A percentile compares a stretch with the other conserved stretches of the same genome.
phyloP scores from a whole-genome alignment of 2,888 invertebrate genomes.

The Heteromurus nitidus region DNA sequence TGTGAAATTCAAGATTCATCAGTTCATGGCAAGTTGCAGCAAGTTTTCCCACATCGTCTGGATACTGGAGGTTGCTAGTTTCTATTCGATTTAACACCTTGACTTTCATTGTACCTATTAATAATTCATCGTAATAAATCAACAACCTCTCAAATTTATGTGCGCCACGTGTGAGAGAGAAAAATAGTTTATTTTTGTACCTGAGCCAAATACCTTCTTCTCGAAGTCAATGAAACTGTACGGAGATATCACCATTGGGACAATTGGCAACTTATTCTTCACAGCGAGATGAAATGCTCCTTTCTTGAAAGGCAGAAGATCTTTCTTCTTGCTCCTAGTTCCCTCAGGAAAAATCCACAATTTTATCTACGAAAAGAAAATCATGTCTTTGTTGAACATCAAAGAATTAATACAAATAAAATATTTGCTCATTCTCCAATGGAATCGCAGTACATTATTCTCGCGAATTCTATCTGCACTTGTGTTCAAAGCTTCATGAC shows the following conservation, averaged over 20 bases:
- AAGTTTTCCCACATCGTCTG: conserved; percentile 82
- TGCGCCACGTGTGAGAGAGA: too few species aligned
- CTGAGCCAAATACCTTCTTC: conserved; percentile 64
- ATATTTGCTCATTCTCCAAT: not conserved
- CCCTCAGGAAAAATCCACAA: conserved; percentile 80
- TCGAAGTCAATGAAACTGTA: conserved; percentile 76
- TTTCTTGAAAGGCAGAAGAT: conserved; percentile 83
- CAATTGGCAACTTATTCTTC: conserved; percentile 82
- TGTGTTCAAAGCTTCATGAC: conserved; percentile 77
- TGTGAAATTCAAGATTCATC: conserved; percentile 78
- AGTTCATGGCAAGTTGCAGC: conserved; percentile 82
- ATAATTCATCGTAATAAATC: too few species aligned
- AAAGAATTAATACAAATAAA: not conserved
- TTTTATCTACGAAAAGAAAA: conserved; percentile 85
- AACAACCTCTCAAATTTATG: too few species aligned
- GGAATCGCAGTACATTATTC: conserved; percentile 76
- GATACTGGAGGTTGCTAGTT: conserved; percentile 82
- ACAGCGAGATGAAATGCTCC: conserved; percentile 86
- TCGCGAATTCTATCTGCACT: conserved; percentile 78
- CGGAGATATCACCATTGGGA: conserved; percentile 83
- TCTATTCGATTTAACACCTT: conserved; percentile 86
- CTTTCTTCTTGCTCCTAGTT: conserved; percentile 79
- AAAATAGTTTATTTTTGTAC: conserved; percentile 33
- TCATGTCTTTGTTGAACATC: conserved; percentile 77
- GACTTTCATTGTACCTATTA: conserved; percentile 83